A percentile compares a stretch with the other conserved stretches of the same genome.
These are phyloP conservation scores for Drosophila dunni DNA, from an alignment of 1,140 invertebrate species.

Conservation along the genomic window DNA sequence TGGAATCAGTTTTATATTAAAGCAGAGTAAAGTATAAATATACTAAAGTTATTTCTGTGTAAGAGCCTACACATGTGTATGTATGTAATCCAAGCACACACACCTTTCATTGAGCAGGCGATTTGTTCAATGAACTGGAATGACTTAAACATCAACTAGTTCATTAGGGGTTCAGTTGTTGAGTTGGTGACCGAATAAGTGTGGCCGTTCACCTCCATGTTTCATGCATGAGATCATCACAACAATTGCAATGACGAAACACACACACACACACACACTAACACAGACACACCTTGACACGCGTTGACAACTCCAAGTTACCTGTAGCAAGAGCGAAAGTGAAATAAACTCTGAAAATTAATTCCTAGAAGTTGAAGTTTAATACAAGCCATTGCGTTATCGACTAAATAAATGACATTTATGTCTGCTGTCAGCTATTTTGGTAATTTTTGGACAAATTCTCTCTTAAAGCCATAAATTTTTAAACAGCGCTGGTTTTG, in stretches of 20 bases:
- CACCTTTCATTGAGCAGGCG: conserved; percentile 30
- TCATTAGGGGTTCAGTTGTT: conserved; percentile 57
- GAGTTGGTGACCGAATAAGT: conserved; percentile 39
- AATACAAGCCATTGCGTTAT: too few relatives aligned
- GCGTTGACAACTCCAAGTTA: background rate
- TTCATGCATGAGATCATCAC: conserved; percentile 67
- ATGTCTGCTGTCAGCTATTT: too few relatives aligned
- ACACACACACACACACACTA: conserved; percentile 17
- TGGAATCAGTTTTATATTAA: conserved; percentile 1
- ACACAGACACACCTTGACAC: conserved; percentile 8
- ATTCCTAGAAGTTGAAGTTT: background rate
- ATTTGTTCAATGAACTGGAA: conserved; percentile 71
- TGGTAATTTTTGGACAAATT: too few relatives aligned
- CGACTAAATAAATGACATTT: too few relatives aligned
- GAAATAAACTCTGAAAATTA: background rate
- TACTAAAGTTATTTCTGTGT: conserved; percentile 3
- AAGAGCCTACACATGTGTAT: background rate
- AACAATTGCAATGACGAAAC: conserved; percentile 49
- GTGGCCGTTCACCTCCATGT: conserved; percentile 70
- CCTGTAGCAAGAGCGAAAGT: background rate
- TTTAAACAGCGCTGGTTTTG: too few relatives aligned
- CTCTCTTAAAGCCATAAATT: too few relatives aligned
- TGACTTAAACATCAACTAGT: conserved; percentile 60
- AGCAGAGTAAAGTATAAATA: background rate
- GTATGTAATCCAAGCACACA: background rate